Evolutionary conservation across 2,113 vertebrate genomes (phyloP).

Genomic region (Coryphaenoides rupestris): DNA sequence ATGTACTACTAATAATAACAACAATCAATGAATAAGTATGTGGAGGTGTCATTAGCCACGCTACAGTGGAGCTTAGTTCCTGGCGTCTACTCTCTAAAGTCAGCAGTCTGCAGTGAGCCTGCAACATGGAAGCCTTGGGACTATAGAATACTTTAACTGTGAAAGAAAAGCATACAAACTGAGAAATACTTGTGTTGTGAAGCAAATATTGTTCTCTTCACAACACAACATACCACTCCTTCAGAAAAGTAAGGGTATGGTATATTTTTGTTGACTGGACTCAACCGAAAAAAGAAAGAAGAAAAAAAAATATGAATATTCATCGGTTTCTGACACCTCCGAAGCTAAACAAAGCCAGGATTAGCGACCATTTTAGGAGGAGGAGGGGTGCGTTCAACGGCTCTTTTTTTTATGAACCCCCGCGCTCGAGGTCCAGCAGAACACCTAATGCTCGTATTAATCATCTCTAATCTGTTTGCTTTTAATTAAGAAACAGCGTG

Average conservation of each 20-base stretch:
- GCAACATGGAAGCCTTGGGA: too few relatives aligned
- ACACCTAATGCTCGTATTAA: slow-evolving; percentile 88
- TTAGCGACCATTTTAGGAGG: slow-evolving; percentile 1
- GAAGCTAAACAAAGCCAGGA: slow-evolving; percentile 65
- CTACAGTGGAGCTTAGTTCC: too few relatives aligned
- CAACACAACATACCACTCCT: not conserved
- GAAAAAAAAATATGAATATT: slow-evolving; percentile 68
- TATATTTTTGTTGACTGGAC: slow-evolving; percentile 48
- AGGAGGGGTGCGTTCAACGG: slow-evolving; percentile 50
- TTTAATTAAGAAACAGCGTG: slow-evolving; percentile 99
- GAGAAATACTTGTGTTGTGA: too few relatives aligned
- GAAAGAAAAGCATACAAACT: too few relatives aligned
- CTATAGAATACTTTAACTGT: too few relatives aligned
- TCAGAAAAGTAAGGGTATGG: not conserved
- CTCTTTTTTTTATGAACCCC: slow-evolving; percentile 62
- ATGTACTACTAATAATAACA: too few relatives aligned
- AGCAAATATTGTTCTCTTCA: too few relatives aligned
- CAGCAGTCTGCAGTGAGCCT: too few relatives aligned
- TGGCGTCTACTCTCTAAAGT: too few relatives aligned
- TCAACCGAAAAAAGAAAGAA: slow-evolving; percentile 17
- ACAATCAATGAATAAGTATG: too few relatives aligned
- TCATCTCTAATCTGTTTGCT: slow-evolving; percentile 99
- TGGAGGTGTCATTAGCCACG: too few relatives aligned
- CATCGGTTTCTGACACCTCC: slow-evolving; percentile 62
- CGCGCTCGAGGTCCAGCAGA: slow-evolving; percentile 65